Conservation (phyloP, 2,797 vertebrate genomes). For the Erethizon dorsatum region DNA sequence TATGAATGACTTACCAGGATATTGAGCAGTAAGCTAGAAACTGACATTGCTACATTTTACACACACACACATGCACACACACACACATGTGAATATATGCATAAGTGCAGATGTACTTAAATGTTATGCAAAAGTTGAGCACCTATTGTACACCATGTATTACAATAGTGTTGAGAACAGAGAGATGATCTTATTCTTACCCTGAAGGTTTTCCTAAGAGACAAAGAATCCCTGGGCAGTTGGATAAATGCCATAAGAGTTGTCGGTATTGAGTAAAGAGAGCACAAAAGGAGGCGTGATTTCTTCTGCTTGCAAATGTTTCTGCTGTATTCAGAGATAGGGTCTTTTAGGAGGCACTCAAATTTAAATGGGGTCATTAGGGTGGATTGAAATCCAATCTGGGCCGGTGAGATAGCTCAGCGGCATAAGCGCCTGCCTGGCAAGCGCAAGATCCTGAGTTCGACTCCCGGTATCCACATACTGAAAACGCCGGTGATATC, state of each 20-base stretch:
- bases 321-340: not conserved
- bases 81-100: no score
- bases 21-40: not conserved
- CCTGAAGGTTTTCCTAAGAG: not conserved
- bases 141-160: not conserved
- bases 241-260: not conserved
- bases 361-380: not conserved
- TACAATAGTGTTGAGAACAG: not conserved
- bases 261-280: not conserved
- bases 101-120: not conserved
- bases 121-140: not conserved
- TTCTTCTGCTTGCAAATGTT: not conserved
- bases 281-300: not conserved
- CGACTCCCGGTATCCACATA: no score
- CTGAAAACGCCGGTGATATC: no score
- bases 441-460: no score
- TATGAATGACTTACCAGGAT: not conserved
- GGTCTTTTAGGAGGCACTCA: not conserved
- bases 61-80: no score
- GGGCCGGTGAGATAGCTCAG: no score
- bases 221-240: not conserved
- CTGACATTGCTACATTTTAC: not conserved
- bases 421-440: no score
- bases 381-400: not conserved
- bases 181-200: constrained; percentile 16